Base-by-base conservation (phyloP, 1,140 invertebrate species). In the Ganaspis sp. region DNA sequence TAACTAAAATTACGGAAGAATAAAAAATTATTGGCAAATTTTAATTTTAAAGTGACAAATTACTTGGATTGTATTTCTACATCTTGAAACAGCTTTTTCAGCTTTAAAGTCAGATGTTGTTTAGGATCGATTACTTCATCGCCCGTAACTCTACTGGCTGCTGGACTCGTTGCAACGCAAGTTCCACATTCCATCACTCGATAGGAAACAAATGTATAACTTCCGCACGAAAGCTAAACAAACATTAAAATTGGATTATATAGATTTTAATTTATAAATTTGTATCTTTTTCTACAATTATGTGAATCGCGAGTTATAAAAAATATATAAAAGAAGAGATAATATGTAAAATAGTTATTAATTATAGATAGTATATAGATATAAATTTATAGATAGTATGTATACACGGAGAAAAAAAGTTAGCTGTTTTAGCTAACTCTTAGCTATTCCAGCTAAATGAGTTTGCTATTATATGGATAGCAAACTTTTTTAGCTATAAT, bases 11-110 rank as follows among this genome's bases (percentile, higher is more conserved):
- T 37, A 34, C 19, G 29, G 15, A 69, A 5, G 29, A n/a, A 29
- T 19, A 29, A 15, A 8, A 69, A 21, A 3, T 21, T 69, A 69
- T 69, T 69, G 17, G 23, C 11, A 69, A 69, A 69, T 4, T 11
- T 54, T 72, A 76, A 72, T 15, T 21, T 73, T 69, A 42, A 29
- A 9, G 54, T 9, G 53, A 69, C 12, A 71, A 90, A 92, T 91
- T 92, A 96, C 95, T 97, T 98, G 69, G 96, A 95, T 90, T 98
- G 96, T 71, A 99, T 94, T 93, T 98, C 97, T 9, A 99, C 97
- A 92, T 98, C 97, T 91, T 98, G 96, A 81, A 99, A 92, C 58
- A 97, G 92, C 86, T 97, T 95, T 83, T 95, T 96, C 4, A 98
- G 90, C 87, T 95, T 95, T 17, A 95, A 87, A 15, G 93, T 93